Percentiles rank a stretch among this genome's conserved stretches.
Evolutionary conservation across 2,888 invertebrate genomes (phyloP).

Genomic region (Thera britannica): DNA sequence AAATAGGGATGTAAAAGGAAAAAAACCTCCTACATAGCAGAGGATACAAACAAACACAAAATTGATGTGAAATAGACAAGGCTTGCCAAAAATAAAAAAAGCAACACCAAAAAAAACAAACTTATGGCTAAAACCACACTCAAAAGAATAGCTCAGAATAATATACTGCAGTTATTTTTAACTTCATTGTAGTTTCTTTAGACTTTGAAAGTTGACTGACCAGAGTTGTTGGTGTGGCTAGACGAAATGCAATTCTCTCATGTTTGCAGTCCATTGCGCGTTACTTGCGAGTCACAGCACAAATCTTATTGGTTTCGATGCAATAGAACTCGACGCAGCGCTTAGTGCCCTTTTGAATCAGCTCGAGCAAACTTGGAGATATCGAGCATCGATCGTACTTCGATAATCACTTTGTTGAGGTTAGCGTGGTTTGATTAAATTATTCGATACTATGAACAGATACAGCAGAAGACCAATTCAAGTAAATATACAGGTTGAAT

Average conservation of each 20-base stretch:
- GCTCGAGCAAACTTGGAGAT: conserved; percentile 19
- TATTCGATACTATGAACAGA: neutral
- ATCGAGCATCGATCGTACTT: conserved; percentile 7
- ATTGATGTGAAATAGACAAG: no score
- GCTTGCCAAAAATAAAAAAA: no score
- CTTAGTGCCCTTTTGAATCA: conserved; percentile 31
- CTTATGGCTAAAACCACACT: no score
- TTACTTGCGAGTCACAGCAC: conserved; percentile 13
- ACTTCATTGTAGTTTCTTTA: neutral
- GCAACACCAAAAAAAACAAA: no score
- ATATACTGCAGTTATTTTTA: no score
- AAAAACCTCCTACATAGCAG: no score
- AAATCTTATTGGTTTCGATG: conserved; percentile 22
- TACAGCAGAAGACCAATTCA: no score
- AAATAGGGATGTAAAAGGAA: no score
- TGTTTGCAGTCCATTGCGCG: conserved; percentile 30
- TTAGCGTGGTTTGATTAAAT: conserved; percentile 11
- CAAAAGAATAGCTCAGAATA: no score
- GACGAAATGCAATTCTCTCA: conserved; percentile 4
- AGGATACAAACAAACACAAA: no score
- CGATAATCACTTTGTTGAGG: conserved; percentile 19
- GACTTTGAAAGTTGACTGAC: neutral
- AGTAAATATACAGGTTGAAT: no score
- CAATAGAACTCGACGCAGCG: conserved; percentile 22
- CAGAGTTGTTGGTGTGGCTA: neutral